A percentile compares a stretch with the other conserved stretches of the same genome.
Conservation (phyloP, 2,888 invertebrate species). For the Ephialtes manifestator region DNA sequence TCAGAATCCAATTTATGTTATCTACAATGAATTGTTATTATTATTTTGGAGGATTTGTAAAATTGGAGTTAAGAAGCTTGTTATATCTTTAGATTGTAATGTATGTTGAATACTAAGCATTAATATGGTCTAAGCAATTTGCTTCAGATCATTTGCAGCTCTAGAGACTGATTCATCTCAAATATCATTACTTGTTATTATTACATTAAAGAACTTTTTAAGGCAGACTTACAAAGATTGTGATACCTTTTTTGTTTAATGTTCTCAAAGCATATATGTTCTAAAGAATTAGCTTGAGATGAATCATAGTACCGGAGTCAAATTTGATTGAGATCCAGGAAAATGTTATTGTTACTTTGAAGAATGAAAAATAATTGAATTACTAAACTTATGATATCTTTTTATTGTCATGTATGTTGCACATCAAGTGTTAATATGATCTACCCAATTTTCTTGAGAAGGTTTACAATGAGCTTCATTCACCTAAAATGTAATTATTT, state of each 20-base stretch:
- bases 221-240: background rate
- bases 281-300: too few relatives aligned
- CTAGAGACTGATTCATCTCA: background rate
- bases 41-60: background rate
- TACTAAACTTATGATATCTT: background rate
- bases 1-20: background rate
- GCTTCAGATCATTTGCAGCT: background rate
- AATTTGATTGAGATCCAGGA: too few relatives aligned
- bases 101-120: background rate
- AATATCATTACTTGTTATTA: background rate
- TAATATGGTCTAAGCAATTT: background rate
- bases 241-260: too few relatives aligned
- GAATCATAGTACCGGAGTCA: too few relatives aligned
- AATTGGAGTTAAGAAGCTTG: background rate
- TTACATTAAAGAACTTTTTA: background rate
- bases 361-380: background rate
- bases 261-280: too few relatives aligned
- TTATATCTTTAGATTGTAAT: background rate
- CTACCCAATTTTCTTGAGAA: too few relatives aligned
- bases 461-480: too few relatives aligned
- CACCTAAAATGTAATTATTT: too few relatives aligned
- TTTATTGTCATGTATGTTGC: background rate
- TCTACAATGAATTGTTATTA: background rate
- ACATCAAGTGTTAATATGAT: too few relatives aligned
- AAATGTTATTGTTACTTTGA: background rate